These are phyloP conservation scores for Myzus persicae DNA, from an alignment of 1,140 invertebrate genomes.

Conservation along the genomic window DNA sequence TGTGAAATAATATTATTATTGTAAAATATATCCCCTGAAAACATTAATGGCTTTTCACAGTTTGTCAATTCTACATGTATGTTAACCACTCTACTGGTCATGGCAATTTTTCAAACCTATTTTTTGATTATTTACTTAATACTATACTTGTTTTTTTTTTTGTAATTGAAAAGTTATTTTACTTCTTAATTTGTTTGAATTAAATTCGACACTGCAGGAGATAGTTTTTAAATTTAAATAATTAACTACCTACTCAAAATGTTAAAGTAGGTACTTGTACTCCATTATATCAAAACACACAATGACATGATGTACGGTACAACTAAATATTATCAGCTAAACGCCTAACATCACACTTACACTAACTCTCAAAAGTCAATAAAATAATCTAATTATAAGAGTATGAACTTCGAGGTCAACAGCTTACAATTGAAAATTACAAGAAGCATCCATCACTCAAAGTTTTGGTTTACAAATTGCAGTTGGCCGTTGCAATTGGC, in stretches of 20 bases:
- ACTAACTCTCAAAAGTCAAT: background rate
- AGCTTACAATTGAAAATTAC: background rate
- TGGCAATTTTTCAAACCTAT: background rate
- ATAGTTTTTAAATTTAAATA: background rate
- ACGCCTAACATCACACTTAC: background rate
- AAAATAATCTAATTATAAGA: conserved; percentile 2
- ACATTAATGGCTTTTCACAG: background rate
- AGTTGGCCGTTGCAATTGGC: background rate
- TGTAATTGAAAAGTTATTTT: background rate
- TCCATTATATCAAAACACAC: background rate
- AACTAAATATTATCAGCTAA: background rate
- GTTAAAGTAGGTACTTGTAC: background rate
- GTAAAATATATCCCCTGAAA: background rate
- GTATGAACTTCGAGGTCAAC: conserved; percentile 23
- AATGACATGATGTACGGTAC: background rate
- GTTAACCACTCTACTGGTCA: too few relatives aligned
- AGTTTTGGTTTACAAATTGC: background rate
- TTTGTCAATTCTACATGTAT: background rate
- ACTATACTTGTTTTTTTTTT: background rate
- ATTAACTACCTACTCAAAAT: background rate
- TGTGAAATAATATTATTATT: background rate
- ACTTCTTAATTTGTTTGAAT: background rate
- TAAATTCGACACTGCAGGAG: background rate
- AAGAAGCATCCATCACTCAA: background rate
- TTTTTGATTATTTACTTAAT: background rate